These are phyloP conservation scores for Ormyrus rosae DNA, from an alignment of 2,888 invertebrate genomes.

Conservation along the genomic window DNA sequence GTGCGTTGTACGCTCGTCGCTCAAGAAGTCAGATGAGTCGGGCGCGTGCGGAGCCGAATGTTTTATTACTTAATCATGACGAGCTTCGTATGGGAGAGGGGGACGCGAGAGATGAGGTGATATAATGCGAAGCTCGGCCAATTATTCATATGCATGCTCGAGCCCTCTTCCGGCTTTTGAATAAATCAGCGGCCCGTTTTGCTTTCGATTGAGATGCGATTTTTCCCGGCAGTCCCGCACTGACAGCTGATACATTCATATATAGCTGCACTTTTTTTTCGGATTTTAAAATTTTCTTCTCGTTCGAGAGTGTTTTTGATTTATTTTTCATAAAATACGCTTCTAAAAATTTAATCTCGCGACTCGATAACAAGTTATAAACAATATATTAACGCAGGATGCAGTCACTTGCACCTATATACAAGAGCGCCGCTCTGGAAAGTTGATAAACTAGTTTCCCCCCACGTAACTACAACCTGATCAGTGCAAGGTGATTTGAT, in stretches of 20 bases:
- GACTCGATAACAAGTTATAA: too few relatives aligned
- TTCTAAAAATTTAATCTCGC: too few relatives aligned
- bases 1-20: conserved; percentile 42
- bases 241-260: neutral
- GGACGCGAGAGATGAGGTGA: conserved; percentile 32
- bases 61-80: conserved; percentile 76
- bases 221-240: neutral
- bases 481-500: too few relatives aligned
- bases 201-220: conserved; percentile 20
- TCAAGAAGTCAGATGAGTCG: conserved; percentile 64
- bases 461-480: too few relatives aligned
- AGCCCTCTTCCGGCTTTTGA: conserved; percentile 12
- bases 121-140: conserved; percentile 15
- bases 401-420: too few relatives aligned
- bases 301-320: too few relatives aligned
- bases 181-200: conserved; percentile 23
- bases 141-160: conserved; percentile 54
- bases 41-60: conserved; percentile 68
- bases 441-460: too few relatives aligned
- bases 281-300: too few relatives aligned
- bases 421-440: too few relatives aligned
- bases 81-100: conserved; percentile 51
- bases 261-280: too few relatives aligned
- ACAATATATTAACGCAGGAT: too few relatives aligned
- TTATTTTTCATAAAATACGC: too few relatives aligned